phyloP scores from a whole-genome alignment of 2,888 invertebrate genomes.

The Molorchus minor region DNA sequence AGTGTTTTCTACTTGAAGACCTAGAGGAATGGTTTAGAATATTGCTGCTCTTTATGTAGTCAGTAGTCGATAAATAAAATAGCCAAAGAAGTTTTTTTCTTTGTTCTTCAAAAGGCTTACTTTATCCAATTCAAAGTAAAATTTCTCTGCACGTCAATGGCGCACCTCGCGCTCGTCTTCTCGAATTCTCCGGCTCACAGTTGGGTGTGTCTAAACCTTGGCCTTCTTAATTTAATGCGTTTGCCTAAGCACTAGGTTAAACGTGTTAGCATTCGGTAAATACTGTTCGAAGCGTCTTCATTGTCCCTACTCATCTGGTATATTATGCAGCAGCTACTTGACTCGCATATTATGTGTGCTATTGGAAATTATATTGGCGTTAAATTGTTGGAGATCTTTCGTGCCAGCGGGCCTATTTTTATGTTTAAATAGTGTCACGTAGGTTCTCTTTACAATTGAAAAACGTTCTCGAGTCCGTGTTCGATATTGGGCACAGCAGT shows the following conservation, averaged over 20 bases:
- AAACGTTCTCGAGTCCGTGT: neutral
- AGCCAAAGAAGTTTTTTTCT: neutral
- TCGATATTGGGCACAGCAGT: no score
- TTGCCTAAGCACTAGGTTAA: constrained; percentile 34
- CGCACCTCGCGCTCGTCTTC: neutral
- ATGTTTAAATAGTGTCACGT: constrained; percentile 15
- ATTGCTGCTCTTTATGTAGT: no score
- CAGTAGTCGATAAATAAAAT: no score
- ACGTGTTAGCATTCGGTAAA: constrained; percentile 28
- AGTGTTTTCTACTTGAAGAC: no score
- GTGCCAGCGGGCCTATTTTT: constrained; percentile 15
- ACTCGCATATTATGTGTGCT: constrained; percentile 12
- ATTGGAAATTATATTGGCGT: constrained; percentile 18
- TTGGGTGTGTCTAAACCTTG: constrained; percentile 39
- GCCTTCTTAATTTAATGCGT: constrained; percentile 36
- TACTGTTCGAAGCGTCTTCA: constrained; percentile 8
- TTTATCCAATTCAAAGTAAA: neutral
- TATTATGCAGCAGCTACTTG: constrained; percentile 18
- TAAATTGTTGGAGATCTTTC: constrained; percentile 13
- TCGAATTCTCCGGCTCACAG: constrained; percentile 29
- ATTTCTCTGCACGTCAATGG: neutral
- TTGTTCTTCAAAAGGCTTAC: neutral
- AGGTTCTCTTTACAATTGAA: neutral
- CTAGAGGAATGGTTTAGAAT: no score
- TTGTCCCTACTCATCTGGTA: constrained; percentile 7